phyloP scores from a whole-genome alignment of 2,113 vertebrate genomes.

The Glaucomys volans region DNA sequence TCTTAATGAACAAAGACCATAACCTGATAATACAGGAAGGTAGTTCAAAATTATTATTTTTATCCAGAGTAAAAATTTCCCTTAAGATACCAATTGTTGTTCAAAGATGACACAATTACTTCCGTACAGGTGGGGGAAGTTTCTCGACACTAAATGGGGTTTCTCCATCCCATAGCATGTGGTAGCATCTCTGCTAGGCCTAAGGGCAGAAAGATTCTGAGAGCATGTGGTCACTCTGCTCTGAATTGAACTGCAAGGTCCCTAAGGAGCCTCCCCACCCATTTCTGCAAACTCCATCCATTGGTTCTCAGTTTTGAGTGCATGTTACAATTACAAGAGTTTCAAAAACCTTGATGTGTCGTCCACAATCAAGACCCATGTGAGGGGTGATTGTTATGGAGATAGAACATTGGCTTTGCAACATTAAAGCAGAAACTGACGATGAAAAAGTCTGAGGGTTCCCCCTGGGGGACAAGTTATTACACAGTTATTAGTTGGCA shows the following conservation, averaged over 20 bases:
- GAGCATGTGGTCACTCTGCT: neutral
- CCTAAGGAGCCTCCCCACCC: neutral
- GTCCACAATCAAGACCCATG: neutral
- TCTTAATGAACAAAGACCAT: neutral
- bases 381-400: neutral
- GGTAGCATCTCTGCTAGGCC: neutral
- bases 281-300: neutral
- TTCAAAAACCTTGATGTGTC: neutral
- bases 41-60: slow-evolving; percentile 22
- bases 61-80: neutral
- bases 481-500: neutral
- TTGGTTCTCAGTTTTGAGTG: neutral
- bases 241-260: neutral
- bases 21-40: neutral
- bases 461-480: neutral
- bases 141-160: neutral
- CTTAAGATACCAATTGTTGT: neutral
- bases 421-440: neutral
- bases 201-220: neutral
- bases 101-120: neutral
- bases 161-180: neutral
- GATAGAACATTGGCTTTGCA: neutral
- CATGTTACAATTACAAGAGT: neutral
- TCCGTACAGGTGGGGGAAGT: neutral
- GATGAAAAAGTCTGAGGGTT: neutral